Evolutionary conservation across 2,113 vertebrate species (phyloP).

Genomic region (Benitochromis conjunctus): DNA sequence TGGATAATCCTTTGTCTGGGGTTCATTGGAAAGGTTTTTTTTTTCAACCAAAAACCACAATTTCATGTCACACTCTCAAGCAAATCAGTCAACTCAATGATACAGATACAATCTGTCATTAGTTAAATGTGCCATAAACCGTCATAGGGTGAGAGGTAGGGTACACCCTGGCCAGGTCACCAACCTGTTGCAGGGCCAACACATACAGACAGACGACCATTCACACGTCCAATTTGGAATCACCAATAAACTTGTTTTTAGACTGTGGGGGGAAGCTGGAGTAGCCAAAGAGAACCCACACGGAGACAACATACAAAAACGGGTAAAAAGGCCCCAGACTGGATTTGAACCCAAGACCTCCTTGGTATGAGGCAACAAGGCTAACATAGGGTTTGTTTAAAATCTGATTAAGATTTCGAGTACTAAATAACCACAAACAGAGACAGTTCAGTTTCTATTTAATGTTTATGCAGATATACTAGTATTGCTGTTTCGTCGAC

Average conservation of each 20-base stretch:
- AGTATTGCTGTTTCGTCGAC: neutral
- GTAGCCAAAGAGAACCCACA: neutral
- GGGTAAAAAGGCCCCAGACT: neutral
- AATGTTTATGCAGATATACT: neutral
- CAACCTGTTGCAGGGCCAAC: neutral
- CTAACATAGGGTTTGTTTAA: neutral
- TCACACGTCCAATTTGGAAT: neutral
- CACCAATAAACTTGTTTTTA: neutral
- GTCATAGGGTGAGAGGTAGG: neutral
- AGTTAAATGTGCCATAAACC: neutral
- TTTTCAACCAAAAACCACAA: neutral
- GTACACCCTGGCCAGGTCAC: fast-evolving
- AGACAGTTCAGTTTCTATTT: neutral
- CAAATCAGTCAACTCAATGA: neutral
- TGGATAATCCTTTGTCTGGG: neutral
- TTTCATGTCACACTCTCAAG: neutral
- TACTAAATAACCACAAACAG: neutral
- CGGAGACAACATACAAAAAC: neutral
- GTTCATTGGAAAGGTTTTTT: neutral
- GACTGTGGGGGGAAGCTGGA: neutral
- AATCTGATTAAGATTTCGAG: neutral
- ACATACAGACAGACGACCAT: neutral
- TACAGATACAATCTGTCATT: neutral
- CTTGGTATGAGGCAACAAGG: too few species aligned
- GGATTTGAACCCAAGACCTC: neutral